These are phyloP conservation scores for Euborellia annulipes DNA, from an alignment of 1,140 invertebrate species.

Conservation along the genomic window DNA sequence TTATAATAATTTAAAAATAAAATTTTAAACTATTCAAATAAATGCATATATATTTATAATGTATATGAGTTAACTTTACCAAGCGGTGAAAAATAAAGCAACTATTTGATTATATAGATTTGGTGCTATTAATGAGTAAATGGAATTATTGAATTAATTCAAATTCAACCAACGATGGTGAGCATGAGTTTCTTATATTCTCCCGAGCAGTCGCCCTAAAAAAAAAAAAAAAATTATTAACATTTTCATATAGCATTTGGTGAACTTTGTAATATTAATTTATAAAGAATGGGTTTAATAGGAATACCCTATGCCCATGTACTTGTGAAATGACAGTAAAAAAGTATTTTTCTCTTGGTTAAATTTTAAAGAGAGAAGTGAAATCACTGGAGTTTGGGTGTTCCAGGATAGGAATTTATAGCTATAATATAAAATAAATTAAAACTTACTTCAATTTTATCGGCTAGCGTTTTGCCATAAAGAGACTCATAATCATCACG, in stretches of 20 bases:
- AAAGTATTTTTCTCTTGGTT: neutral
- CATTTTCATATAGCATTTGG: neutral
- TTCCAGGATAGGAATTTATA: slow-evolving; percentile 7
- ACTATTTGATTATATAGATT: too few species aligned
- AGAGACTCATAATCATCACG: slow-evolving; percentile 61
- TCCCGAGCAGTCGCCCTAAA: slow-evolving; percentile 34
- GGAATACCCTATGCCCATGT: neutral
- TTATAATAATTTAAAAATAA: too few species aligned
- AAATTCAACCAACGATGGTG: slow-evolving; percentile 27
- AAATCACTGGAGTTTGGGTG: slow-evolving; percentile 1
- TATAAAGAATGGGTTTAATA: neutral
- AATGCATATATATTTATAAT: too few species aligned
- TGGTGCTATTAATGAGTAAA: too few species aligned
- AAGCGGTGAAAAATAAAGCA: too few species aligned
- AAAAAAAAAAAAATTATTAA: slow-evolving; percentile 12
- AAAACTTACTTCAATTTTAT: slow-evolving; percentile 55
- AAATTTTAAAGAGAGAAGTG: slow-evolving; percentile 8
- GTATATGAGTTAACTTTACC: too few species aligned
- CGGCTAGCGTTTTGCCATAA: slow-evolving; percentile 63
- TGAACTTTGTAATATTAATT: neutral
- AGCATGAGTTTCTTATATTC: slow-evolving; percentile 39
- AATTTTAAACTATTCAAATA: too few species aligned
- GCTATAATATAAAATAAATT: neutral
- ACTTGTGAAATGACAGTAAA: neutral
- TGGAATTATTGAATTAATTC: too few species aligned